phyloP scores from a whole-genome alignment of 2,797 vertebrate genomes.

The Limnodromus scolopaceus region DNA sequence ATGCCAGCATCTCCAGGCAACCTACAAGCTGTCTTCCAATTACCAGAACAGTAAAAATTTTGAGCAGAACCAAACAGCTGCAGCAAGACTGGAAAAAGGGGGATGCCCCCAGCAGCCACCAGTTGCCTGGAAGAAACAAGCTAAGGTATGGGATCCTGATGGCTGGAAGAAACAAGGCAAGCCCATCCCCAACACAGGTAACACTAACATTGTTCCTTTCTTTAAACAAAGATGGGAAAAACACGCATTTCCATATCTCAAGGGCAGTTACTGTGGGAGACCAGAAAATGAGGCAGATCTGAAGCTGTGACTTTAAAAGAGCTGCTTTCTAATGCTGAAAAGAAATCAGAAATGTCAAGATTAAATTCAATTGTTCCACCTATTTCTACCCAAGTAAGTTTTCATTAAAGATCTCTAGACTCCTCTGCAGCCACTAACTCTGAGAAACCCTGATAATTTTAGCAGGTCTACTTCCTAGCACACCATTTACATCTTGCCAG shows the following conservation, averaged over 20 bases:
- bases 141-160: neutral
- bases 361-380: neutral
- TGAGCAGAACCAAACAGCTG: neutral
- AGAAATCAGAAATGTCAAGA: neutral
- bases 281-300: neutral
- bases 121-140: neutral
- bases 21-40: neutral
- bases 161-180: neutral
- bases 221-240: neutral
- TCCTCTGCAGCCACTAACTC: neutral
- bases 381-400: neutral
- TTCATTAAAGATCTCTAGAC: neutral
- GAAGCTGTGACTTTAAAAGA: neutral
- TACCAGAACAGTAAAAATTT: neutral
- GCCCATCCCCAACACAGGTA: neutral
- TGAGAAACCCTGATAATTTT: neutral
- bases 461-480: neutral
- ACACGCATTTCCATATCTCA: neutral
- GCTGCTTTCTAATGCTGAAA: neutral
- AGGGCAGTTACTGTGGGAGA: neutral
- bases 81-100: neutral
- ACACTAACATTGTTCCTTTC: neutral
- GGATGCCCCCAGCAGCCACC: neutral
- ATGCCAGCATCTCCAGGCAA: neutral
- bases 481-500: neutral